Percentiles rank a stretch among this genome's conserved stretches.
These are phyloP conservation scores for Dryoscopus gambensis DNA, from an alignment of 2,113 vertebrate genomes.

Conservation along the genomic window DNA sequence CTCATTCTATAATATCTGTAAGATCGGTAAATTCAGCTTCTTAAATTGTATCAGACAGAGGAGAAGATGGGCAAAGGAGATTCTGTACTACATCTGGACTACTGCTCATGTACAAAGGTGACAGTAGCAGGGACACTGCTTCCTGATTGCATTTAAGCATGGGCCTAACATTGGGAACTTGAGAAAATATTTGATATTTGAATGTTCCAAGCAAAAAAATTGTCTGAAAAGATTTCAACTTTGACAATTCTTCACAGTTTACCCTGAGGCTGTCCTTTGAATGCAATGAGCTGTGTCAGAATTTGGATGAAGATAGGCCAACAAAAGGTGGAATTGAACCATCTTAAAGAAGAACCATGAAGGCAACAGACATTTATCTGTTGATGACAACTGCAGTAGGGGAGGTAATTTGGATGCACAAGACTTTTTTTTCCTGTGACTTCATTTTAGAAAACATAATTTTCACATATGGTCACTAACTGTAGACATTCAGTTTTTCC, in stretches of 20 bases:
- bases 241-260: neutral
- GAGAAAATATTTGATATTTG: neutral
- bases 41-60: neutral
- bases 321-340: neutral
- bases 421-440: neutral
- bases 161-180: neutral
- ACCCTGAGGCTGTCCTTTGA: neutral
- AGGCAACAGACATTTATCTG: neutral
- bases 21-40: neutral
- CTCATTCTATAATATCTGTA: neutral
- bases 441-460: neutral
- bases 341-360: neutral
- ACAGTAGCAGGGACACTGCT: neutral
- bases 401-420: neutral
- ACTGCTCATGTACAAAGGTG: neutral
- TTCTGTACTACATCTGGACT: neutral
- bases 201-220: neutral
- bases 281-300: neutral
- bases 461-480: neutral
- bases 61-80: neutral
- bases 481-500: neutral
- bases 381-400: neutral
- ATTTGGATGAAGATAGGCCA: neutral
- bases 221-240: neutral
- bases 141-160: neutral